These are phyloP conservation scores for Buathra laborator DNA, from an alignment of 2,888 invertebrate species.

Conservation along the genomic window DNA sequence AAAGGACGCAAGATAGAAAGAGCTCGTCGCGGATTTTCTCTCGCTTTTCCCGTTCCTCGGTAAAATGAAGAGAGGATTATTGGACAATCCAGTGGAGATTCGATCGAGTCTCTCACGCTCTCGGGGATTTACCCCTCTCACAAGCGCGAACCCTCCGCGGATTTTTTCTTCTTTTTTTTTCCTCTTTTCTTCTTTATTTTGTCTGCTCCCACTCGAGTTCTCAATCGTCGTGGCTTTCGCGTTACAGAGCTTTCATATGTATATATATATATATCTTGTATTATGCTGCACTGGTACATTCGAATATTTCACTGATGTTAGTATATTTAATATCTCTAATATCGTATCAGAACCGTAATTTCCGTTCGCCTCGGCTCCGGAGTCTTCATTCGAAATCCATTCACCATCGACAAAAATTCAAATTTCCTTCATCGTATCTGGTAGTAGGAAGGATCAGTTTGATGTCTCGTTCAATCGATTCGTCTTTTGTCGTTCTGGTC, in stretches of 20 bases:
- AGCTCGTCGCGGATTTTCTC: slow-evolving; percentile 47
- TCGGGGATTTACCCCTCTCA: slow-evolving; percentile 58
- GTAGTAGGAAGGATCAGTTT: neutral
- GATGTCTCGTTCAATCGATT: neutral
- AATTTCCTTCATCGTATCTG: neutral
- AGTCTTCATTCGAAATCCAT: neutral
- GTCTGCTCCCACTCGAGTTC: slow-evolving; percentile 31
- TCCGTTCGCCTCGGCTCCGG: neutral
- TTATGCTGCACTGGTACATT: slow-evolving; percentile 23
- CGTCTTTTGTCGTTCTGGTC: neutral
- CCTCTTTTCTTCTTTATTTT: slow-evolving; percentile 48
- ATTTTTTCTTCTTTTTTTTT: slow-evolving; percentile 49
- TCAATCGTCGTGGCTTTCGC: slow-evolving; percentile 42
- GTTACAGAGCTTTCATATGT: neutral
- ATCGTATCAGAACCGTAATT: slow-evolving; percentile 13
- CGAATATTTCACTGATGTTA: slow-evolving; percentile 8
- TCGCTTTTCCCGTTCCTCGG: slow-evolving; percentile 44
- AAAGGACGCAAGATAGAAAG: slow-evolving; percentile 19
- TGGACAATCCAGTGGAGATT: slow-evolving; percentile 67
- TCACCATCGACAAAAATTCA: neutral
- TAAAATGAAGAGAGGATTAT: slow-evolving; percentile 69
- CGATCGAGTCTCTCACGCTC: slow-evolving; percentile 65
- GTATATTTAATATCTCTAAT: slow-evolving; percentile 18
- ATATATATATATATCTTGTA: slow-evolving; percentile 8
- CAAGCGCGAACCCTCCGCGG: slow-evolving; percentile 38